Evolutionary conservation across 1,140 invertebrate species (phyloP), one percentile per base, ranked within the genome.

Genomic region (Rhysida immarginata): DNA sequence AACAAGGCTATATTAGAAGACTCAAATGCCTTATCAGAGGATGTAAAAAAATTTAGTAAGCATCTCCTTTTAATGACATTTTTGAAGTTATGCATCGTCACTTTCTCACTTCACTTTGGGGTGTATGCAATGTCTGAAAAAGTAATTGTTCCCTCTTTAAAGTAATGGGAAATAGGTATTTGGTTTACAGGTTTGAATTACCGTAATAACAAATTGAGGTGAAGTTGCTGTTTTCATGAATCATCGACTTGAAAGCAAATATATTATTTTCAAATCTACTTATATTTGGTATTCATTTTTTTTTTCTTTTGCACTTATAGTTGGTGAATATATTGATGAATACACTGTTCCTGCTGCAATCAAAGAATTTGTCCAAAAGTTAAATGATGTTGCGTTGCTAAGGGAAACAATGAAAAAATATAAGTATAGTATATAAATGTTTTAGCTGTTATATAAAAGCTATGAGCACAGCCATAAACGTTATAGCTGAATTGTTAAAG

Each of bases 281-380:
- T 16, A 25, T 5, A 16, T 52, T 11, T 52, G 25, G 25, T 26
- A 55, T 42, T 49, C 26, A 5, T 20, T 21, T 16, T 55, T 26
- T 49, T 13, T 51, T 26, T 49, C 2, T 55, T 13, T 51, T 43
- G 45, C 21, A 26, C 18, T 49, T 35, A 14, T 45, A 59, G 60
- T 61, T 49, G 54, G 52, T 23, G 58, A 57, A 35, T 54, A 59
- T 2, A 52, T 59, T 14, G 60, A 61, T 55, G 60, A 61, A 35
- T 54, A 59, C 26, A 53, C 53, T 24, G 59, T 57, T 11, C 51
- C 56, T 26, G 58, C 55, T 43, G 44, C 45, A 25, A 42, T 58
- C 13, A 53, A 59, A 26, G 2, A 29, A 44, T 26, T 61, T 8
- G 42, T 54, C 26, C 25, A 46, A 2, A 54, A 56, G 25, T 50